Evolutionary conservation across 2,113 vertebrate genomes (phyloP).

Genomic region (Zosterops lateralis): DNA sequence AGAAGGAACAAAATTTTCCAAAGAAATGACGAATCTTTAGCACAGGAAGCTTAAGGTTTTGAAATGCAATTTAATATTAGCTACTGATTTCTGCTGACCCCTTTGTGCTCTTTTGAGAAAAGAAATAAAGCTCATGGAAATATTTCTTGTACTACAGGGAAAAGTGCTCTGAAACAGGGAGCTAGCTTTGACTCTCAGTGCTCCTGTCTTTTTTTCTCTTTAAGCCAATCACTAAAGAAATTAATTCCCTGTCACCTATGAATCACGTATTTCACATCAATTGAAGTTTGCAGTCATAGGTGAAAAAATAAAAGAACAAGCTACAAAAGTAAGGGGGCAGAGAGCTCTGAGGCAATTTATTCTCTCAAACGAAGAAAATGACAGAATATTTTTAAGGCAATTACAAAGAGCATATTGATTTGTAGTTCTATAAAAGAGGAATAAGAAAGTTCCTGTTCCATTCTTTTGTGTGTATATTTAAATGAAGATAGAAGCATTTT

Average conservation of each 20-base stretch:
- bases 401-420: not conserved
- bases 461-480: not conserved
- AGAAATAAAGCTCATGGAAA: not conserved
- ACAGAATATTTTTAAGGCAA: not conserved
- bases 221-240: not conserved
- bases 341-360: conserved; percentile 1
- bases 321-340: not conserved
- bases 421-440: not conserved
- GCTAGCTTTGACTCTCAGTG: not conserved
- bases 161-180: not conserved
- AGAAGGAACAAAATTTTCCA: not conserved
- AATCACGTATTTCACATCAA: not conserved
- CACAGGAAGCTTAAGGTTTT: not conserved
- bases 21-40: not conserved
- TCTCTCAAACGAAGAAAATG: not conserved
- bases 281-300: not conserved
- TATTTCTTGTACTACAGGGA: not conserved
- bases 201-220: not conserved
- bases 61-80: conserved; percentile 25
- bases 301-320: not conserved
- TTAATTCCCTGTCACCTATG: not conserved
- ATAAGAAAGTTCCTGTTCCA: not conserved
- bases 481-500: not conserved
- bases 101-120: not conserved
- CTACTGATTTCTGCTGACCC: not conserved